Evolutionary conservation across 2,797 vertebrate species (phyloP).

Genomic region (Halcyon leucocephala): DNA sequence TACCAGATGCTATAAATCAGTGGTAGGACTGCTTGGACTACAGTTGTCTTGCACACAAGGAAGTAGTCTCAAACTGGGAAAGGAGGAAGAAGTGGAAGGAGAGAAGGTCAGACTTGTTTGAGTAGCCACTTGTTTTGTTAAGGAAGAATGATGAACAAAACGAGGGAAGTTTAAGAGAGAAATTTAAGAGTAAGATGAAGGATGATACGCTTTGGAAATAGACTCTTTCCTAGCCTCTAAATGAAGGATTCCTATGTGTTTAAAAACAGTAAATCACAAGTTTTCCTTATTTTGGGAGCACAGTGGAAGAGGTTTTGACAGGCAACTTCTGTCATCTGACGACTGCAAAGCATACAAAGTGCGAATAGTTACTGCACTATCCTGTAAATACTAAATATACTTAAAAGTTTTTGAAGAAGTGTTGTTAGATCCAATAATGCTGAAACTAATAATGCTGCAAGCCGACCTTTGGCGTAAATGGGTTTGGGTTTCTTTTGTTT

Average conservation of each 20-base stretch:
- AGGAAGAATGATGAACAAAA: not conserved
- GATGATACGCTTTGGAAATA: not conserved
- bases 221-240: not conserved
- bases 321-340: not conserved
- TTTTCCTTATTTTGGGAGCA: not conserved
- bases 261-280: not conserved
- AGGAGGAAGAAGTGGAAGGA: not conserved
- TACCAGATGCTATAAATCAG: not conserved
- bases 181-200: not conserved
- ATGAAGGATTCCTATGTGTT: not conserved
- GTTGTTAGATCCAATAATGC: not conserved
- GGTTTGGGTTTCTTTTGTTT: not conserved
- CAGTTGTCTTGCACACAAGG: not conserved
- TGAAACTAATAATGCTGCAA: not conserved
- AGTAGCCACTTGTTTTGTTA: not conserved
- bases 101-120: not conserved
- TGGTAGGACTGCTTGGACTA: not conserved
- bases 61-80: not conserved
- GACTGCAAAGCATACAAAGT: not conserved
- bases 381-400: not conserved
- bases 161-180: accelerated
- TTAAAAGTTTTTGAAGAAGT: not conserved
- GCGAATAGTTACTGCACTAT: not conserved
- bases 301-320: not conserved
- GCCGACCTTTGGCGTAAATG: not conserved